Evolutionary conservation across 2,888 invertebrate genomes (phyloP), one percentile per base, ranked within the genome.

Genomic region (Dolichomitus sp.): DNA sequence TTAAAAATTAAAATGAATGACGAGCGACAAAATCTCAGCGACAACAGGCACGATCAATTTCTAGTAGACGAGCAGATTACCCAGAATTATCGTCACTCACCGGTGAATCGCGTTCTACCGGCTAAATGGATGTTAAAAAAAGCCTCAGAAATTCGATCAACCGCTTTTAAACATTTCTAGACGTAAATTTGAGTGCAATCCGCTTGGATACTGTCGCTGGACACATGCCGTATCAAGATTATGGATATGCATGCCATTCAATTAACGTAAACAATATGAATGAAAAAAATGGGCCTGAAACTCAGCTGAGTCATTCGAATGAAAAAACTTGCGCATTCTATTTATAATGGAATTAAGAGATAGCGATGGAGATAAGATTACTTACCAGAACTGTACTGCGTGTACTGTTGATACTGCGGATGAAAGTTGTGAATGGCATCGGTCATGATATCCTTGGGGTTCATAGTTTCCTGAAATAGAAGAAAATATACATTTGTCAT

Each of bases 391-490:
- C 98, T 98, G 94, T 98, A 98, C 94, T 99, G 99, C 48, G 99
- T 99, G 94, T 99, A 99, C 94, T 99, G 99, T 94, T 99, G 99
- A 95, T 99, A 99, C 94, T 99, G 99, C 74, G 99, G 99, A 95
- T 99, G 99, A 96, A 99, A 99, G 95, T 99, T 99, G 94, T 99
- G 99, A 95, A 99, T 99, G 93, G 99, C 99, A 94, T 99, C 99
- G 91, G 99, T 99, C 99, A 99, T 99, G 94, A 99, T 99, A 95
- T 99, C 99, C 95, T 98, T 98, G 80, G 98, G 98, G 95, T 98
- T 98, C 98, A 98, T 98, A 40, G 98, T 98, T 96, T 98, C 98
- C 98, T 98, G 93, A 86, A 70, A 59, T 17, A 61, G 42, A 66
- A 54, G 11, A 5, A 27, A 54, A 27, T 14, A 3, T 14, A 14